Conservation (phyloP, 2,113 vertebrate species). For the Semnornis frantzii region DNA sequence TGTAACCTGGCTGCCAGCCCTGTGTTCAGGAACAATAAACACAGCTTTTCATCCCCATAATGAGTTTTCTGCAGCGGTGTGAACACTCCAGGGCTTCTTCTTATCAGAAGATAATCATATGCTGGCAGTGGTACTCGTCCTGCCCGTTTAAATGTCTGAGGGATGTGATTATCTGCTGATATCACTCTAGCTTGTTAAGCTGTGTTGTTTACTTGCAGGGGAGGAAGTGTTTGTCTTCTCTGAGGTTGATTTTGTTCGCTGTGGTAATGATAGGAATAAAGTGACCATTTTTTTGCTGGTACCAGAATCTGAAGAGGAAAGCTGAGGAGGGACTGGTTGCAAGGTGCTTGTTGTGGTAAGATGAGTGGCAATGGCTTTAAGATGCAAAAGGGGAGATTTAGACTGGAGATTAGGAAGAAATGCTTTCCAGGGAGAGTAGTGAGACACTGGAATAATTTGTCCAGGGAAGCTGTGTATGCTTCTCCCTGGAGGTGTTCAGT, state of each 20-base stretch:
- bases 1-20: background rate
- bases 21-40: background rate
- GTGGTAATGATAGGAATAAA: constrained; percentile 16
- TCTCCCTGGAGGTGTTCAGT: too few species aligned
- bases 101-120: constrained; percentile 64
- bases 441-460: too few species aligned
- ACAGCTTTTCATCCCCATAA: constrained; percentile 1
- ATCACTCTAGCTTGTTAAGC: constrained; percentile 7
- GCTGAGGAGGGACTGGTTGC: too few species aligned
- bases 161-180: constrained; percentile 66
- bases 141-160: constrained; percentile 22
- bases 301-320: background rate
- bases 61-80: constrained; percentile 38
- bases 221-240: constrained; percentile 8
- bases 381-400: too few species aligned
- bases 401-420: too few species aligned
- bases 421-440: too few species aligned
- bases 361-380: too few species aligned
- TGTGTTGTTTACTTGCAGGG: constrained; percentile 5
- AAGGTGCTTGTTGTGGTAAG: too few species aligned
- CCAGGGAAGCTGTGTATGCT: too few species aligned
- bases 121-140: background rate
- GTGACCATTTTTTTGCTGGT: constrained; percentile 23
- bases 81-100: constrained; percentile 34
- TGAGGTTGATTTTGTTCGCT: constrained; percentile 11